Conservation (phyloP, 2,797 vertebrate genomes). For the Halcyon chelicuti region DNA sequence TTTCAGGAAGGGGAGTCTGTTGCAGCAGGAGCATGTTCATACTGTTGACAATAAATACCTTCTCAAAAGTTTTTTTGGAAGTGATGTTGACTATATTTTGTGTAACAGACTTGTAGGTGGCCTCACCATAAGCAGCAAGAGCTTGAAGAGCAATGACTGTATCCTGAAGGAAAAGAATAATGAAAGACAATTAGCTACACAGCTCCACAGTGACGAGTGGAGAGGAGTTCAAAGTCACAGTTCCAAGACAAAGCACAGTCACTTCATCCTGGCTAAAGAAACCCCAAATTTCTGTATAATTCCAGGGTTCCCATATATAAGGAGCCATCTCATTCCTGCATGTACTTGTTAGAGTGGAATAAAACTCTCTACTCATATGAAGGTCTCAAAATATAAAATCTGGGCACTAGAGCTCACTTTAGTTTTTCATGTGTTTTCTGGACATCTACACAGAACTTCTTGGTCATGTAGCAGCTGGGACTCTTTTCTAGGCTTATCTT, state of each 20-base stretch:
- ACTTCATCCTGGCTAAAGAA: not conserved
- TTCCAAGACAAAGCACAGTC: not conserved
- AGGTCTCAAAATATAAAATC: not conserved
- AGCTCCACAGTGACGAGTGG: accelerated
- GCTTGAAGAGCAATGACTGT: slow-evolving; percentile 90
- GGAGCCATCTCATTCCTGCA: not conserved
- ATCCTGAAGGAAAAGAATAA: slow-evolving; percentile 78
- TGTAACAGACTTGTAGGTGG: slow-evolving; percentile 78
- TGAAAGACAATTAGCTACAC: not conserved
- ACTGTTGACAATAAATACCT: slow-evolving; percentile 77
- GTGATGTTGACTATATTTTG: slow-evolving; percentile 76
- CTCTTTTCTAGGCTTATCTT: not conserved
- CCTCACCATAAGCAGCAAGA: slow-evolving; percentile 81
- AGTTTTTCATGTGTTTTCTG: not conserved
- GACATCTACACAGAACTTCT: not conserved
- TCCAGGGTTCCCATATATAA: not conserved
- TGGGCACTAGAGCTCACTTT: not conserved
- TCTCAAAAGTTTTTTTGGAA: slow-evolving; percentile 69
- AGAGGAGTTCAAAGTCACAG: not conserved
- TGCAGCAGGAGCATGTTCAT: slow-evolving; percentile 86
- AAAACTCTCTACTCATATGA: not conserved
- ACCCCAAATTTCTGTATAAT: not conserved
- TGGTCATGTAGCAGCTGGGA: not conserved
- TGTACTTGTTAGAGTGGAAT: not conserved
- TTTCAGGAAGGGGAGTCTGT: slow-evolving; percentile 73